Conservation (phyloP, 2,113 vertebrate species). For the Eptesicus fuscus region DNA sequence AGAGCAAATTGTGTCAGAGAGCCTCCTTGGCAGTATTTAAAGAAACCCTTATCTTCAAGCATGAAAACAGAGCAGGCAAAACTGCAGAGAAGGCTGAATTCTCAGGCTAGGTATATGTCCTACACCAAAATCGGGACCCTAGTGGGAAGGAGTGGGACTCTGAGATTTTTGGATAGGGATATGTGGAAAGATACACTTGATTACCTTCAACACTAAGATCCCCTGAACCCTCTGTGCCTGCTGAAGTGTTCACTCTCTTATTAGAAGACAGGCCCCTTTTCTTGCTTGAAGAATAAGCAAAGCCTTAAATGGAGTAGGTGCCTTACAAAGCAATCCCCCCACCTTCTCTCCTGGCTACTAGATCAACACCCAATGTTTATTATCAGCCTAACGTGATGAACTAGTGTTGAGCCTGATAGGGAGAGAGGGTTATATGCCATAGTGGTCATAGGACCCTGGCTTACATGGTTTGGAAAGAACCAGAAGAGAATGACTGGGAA, state of each 20-base stretch:
- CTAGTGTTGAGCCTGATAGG: not conserved
- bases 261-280: not conserved
- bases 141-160: not conserved
- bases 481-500: not conserved
- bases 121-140: not conserved
- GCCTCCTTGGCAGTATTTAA: not conserved
- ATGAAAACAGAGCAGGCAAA: not conserved
- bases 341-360: not conserved
- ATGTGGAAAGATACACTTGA: not conserved
- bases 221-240: not conserved
- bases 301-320: not conserved
- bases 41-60: not conserved
- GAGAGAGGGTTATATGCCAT: not conserved
- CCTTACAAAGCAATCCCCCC: not conserved
- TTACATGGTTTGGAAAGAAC: not conserved
- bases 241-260: not conserved
- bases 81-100: not conserved
- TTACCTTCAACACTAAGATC: not conserved
- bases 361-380: not conserved
- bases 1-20: conserved; percentile 23
- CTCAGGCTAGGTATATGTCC: not conserved
- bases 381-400: not conserved
- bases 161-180: not conserved
- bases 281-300: not conserved
- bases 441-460: not conserved